Conservation (phyloP, 2,797 vertebrate species). For the Molossus molossus region DNA sequence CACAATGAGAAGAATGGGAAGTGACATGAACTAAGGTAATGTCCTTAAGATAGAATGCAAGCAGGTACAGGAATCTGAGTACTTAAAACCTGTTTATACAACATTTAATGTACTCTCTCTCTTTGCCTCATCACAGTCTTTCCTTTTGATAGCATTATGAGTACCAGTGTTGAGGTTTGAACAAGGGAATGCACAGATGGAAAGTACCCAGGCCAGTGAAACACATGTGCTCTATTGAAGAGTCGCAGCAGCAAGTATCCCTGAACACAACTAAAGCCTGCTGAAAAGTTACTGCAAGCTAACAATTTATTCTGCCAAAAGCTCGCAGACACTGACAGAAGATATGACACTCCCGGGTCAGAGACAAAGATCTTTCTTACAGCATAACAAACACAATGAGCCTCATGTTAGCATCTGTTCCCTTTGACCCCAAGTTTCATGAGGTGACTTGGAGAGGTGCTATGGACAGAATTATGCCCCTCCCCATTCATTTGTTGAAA, state of each 20-base stretch:
- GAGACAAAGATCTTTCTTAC: neutral
- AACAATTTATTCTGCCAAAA: neutral
- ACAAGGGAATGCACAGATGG: neutral
- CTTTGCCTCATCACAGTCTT: neutral
- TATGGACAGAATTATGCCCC: neutral
- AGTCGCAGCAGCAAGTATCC: neutral
- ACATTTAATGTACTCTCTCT: neutral
- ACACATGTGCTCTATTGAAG: neutral
- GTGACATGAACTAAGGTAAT: conserved; percentile 10
- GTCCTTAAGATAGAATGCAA: neutral
- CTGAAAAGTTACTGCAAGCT: neutral
- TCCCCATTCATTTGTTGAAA: neutral
- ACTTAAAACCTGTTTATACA: neutral
- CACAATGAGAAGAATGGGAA: neutral
- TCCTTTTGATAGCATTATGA: neutral
- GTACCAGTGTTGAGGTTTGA: neutral
- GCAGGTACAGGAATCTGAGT: neutral
- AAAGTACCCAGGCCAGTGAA: neutral
- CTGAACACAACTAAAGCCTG: neutral
- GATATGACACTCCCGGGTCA: neutral
- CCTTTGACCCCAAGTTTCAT: neutral
- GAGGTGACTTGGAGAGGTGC: neutral
- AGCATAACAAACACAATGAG: neutral
- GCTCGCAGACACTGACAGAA: neutral
- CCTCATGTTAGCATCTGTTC: neutral